Evolutionary conservation across 2,888 invertebrate species (phyloP), one percentile per base, ranked within the genome.

Genomic region (Frankliniella fusca): DNA sequence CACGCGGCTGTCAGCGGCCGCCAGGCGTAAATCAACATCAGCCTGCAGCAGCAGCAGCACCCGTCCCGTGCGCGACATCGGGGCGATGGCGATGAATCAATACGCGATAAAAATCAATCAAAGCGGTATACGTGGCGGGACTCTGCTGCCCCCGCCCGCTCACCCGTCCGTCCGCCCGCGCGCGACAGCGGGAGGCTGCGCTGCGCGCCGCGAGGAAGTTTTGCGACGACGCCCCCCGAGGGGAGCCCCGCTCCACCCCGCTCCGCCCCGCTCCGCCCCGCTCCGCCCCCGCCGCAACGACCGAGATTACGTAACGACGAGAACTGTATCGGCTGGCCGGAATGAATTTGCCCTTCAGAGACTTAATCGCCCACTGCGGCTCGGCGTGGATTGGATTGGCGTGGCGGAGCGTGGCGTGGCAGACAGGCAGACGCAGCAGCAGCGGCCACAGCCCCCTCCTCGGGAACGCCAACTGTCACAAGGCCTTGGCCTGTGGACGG

Each of bases 321-420:
- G 54, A 54, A 76, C 70, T 76, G 70, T 76, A 76, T 76, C 70
- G 70, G 70, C 70, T 76, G 23, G 27, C 12, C 70, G 70, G 70
- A 76, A 76, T 76, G 70, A 76, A 76, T 76, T 76, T 23, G 70
- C 70, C 70, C 70, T 76, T 76, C 70, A 76, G 23, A 76, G n/a
- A 76, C 70, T 76, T 76, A 76, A 76, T 76, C 70, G 70, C 11
- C 70, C 70, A 27, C 70, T 76, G 70, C 10, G 70, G 70, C 61
- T 18, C 54, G 61, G 61, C 11, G 61, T 18, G 70, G 65, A 18
- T 11, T n/a, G 70, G 38, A 38, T 38, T 23, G 23, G 23, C 70
- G 23, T 12, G 27, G 70, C 70, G 23, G 23, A 9, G 70, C 38
- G 70, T 23, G 9, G 70, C 70, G 23, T 7, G 70, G 10, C 70